Evolutionary conservation across 2,797 vertebrate species (phyloP).

Genomic region (Cheirogaleus major): DNA sequence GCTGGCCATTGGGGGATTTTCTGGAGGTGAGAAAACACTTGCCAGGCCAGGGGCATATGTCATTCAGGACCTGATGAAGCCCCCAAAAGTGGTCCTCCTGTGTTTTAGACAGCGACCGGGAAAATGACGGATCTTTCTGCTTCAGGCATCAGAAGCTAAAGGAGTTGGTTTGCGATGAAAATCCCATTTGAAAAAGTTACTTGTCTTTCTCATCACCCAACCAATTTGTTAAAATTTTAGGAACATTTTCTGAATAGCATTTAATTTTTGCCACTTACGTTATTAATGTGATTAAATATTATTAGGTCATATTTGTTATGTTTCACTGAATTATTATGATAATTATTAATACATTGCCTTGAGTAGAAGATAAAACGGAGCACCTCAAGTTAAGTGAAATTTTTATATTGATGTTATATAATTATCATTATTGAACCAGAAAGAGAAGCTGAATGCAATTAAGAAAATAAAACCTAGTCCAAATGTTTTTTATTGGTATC

Average conservation of each 20-base stretch:
- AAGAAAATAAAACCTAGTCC: conserved; percentile 66
- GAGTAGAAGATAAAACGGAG: conserved; percentile 60
- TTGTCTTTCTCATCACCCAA: conserved; percentile 38
- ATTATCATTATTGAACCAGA: conserved; percentile 71
- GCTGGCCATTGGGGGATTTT: not conserved
- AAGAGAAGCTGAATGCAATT: conserved; percentile 65
- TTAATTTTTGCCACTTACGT: conserved; percentile 58
- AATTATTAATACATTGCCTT: conserved; percentile 55
- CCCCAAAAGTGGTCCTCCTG: not conserved
- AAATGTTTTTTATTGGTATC: conserved; percentile 65
- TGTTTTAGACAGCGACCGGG: not conserved
- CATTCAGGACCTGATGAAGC: not conserved
- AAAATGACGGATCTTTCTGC: conserved; percentile 51
- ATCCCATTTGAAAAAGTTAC: conserved; percentile 53
- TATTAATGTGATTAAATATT: conserved; percentile 73
- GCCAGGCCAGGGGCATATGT: not conserved
- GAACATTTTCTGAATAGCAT: conserved; percentile 46
- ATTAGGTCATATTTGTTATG: conserved; percentile 66
- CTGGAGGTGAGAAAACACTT: not conserved
- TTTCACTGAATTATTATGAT: conserved; percentile 56
- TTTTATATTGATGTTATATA: conserved; percentile 53
- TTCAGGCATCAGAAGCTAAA: conserved; percentile 46
- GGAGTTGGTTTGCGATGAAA: conserved; percentile 39
- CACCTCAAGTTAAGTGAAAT: conserved; percentile 52
- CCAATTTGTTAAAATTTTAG: conserved; percentile 39